phyloP scores from a whole-genome alignment of 1,140 invertebrate species.

The Orius insidiosus region DNA sequence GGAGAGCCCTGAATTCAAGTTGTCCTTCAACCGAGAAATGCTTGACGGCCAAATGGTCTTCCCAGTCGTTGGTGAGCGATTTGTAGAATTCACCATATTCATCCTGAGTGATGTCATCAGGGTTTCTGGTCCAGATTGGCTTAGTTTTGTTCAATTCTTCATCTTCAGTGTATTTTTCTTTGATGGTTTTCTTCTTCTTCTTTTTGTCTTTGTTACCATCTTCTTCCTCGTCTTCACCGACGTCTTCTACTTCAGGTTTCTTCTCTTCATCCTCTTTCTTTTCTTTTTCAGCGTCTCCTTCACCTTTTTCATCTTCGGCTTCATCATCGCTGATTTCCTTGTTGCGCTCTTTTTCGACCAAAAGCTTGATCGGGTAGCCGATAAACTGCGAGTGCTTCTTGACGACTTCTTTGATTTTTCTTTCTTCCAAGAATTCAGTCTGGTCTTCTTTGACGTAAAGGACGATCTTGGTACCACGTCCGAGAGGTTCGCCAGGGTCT shows the following conservation, averaged over 20 bases:
- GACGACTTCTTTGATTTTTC: constrained; percentile 88
- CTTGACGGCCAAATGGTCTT: constrained; percentile 95
- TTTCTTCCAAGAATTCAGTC: constrained; percentile 68
- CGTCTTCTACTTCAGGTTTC: constrained; percentile 82
- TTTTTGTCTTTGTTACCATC: constrained; percentile 62
- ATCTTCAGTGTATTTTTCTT: constrained; percentile 97
- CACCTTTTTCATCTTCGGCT: constrained; percentile 48
- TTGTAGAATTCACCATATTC: constrained; percentile 99
- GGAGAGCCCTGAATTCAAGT: constrained; percentile 86
- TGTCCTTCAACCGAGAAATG: constrained; percentile 99
- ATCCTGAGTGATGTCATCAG: constrained; percentile 92
- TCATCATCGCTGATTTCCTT: constrained; percentile 88
- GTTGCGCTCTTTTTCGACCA: constrained; percentile 86
- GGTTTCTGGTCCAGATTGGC: constrained; percentile 95
- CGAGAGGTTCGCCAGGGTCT: constrained; percentile 39
- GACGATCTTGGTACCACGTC: constrained; percentile 57
- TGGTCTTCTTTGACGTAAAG: constrained; percentile 70
- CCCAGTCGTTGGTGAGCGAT: constrained; percentile 95
- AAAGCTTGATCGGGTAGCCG: constrained; percentile 92
- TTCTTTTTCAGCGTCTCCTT: constrained; percentile 33
- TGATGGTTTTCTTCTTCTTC: constrained; percentile 91
- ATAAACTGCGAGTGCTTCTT: constrained; percentile 99
- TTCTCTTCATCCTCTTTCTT: constrained; percentile 48
- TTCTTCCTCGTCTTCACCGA: constrained; percentile 76
- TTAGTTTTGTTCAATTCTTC: constrained; percentile 98